These are phyloP conservation scores for Catajapyx aquilonaris DNA, from an alignment of 1,140 invertebrate genomes.

Conservation along the genomic window DNA sequence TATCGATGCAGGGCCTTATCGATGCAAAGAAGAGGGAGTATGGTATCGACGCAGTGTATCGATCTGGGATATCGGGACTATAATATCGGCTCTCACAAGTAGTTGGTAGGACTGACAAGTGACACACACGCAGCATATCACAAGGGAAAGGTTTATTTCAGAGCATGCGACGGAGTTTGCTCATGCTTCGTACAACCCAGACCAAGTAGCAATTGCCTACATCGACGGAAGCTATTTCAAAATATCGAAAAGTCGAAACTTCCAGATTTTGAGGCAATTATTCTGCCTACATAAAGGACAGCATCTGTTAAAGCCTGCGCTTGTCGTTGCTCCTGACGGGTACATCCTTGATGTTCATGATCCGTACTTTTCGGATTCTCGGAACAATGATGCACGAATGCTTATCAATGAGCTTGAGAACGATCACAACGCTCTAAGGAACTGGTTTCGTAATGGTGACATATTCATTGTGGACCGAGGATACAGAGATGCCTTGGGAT, in stretches of 20 bases:
- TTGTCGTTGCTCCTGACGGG: slow-evolving; percentile 10
- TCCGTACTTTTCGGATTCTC: slow-evolving; percentile 9
- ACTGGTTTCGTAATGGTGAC: slow-evolving; percentile 6
- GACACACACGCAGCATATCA: no score
- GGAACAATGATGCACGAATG: slow-evolving; percentile 11
- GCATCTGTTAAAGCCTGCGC: slow-evolving; percentile 9
- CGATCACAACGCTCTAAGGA: slow-evolving; percentile 2
- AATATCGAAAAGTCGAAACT: slow-evolving; percentile 9
- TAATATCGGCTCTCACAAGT: no score
- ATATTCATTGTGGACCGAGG: slow-evolving; percentile 6
- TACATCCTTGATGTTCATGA: slow-evolving; percentile 10
- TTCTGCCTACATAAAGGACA: slow-evolving; percentile 9
- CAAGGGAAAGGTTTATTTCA: no score
- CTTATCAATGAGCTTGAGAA: slow-evolving; percentile 5
- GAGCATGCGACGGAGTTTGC: slow-evolving; percentile 7
- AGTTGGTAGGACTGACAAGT: no score
- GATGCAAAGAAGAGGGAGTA: no score
- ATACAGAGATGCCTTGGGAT: no score
- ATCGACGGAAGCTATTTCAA: slow-evolving; percentile 10
- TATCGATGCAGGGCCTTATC: no score
- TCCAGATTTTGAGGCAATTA: slow-evolving; percentile 3
- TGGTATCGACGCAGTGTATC: no score
- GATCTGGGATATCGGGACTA: no score
- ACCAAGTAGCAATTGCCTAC: slow-evolving; percentile 4
- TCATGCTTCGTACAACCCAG: slow-evolving; percentile 6